Conservation (phyloP, 2,113 vertebrate genomes). For the Dicerorhinus sumatrensis region DNA sequence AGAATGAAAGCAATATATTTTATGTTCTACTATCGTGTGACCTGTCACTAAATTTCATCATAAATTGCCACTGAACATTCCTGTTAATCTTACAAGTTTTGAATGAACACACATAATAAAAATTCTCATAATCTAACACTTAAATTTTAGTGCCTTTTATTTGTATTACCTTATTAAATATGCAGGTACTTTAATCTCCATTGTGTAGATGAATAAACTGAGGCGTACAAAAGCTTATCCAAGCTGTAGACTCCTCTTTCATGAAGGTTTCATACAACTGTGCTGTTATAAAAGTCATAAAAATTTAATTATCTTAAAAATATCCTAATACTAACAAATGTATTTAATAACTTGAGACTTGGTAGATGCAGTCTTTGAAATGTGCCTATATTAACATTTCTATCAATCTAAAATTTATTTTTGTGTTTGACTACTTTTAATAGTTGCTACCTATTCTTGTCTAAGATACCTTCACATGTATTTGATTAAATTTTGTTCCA, state of each 20-base stretch:
- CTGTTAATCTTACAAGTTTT: neutral
- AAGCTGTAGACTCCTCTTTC: neutral
- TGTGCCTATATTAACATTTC: neutral
- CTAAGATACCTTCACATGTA: neutral
- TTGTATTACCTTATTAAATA: neutral
- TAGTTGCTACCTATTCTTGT: neutral
- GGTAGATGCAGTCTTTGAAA: neutral
- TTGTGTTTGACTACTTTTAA: constrained; percentile 1
- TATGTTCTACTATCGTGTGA: neutral
- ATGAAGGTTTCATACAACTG: neutral
- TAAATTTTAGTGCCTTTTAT: neutral
- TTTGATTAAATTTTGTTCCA: constrained; percentile 41
- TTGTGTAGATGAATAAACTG: neutral
- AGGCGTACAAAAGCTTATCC: neutral
- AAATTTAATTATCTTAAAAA: neutral
- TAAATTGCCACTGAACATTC: neutral
- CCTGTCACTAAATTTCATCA: neutral
- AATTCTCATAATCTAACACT: neutral
- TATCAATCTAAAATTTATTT: neutral
- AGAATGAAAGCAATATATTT: neutral
- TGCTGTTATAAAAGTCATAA: neutral
- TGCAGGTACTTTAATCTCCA: neutral
- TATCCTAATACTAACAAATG: neutral
- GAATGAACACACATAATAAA: neutral
- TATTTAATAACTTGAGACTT: neutral